Percentiles rank a stretch among this genome's conserved stretches.
Conservation (phyloP, 2,113 vertebrate genomes). For the Lampris megalopsis region DNA sequence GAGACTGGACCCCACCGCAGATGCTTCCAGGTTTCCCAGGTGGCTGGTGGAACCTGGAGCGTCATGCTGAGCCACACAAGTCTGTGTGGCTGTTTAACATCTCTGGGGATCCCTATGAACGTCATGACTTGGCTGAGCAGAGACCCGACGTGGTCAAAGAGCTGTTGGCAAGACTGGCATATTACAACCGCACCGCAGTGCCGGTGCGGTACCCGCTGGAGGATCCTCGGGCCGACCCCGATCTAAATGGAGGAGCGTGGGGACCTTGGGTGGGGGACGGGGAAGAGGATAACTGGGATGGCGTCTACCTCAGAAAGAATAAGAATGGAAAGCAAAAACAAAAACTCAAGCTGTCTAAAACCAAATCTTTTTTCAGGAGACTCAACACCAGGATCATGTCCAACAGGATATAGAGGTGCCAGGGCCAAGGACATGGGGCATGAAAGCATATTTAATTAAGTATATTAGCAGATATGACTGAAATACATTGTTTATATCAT, state of each 20-base stretch:
- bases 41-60: slow-evolving; percentile 96
- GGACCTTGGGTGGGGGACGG: slow-evolving; percentile 93
- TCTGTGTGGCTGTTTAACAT: slow-evolving; percentile 98
- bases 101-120: slow-evolving; percentile 91
- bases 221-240: slow-evolving; percentile 92
- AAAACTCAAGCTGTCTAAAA: slow-evolving; percentile 89
- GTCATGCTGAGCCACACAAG: slow-evolving; percentile 82
- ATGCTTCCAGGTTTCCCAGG: slow-evolving; percentile 90
- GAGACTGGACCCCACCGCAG: slow-evolving; percentile 95
- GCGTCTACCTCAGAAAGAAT: slow-evolving; percentile 73
- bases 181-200: slow-evolving; percentile 93
- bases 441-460: not conserved
- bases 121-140: slow-evolving; percentile 87
- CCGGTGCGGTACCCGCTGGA: slow-evolving; percentile 93
- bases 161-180: slow-evolving; percentile 87
- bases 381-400: slow-evolving; percentile 95
- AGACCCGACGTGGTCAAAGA: slow-evolving; percentile 90
- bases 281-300: slow-evolving; percentile 82
- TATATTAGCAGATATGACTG: not conserved
- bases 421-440: not conserved
- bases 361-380: slow-evolving; percentile 91
- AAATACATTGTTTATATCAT: not conserved
- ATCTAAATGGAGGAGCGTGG: slow-evolving; percentile 95
- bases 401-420: slow-evolving; percentile 86
- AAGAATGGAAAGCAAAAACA: slow-evolving; percentile 80